Evolutionary conservation across 2,797 vertebrate species (phyloP), one percentile per base, ranked within the genome.

Genomic region (Aldrovandia affinis): DNA sequence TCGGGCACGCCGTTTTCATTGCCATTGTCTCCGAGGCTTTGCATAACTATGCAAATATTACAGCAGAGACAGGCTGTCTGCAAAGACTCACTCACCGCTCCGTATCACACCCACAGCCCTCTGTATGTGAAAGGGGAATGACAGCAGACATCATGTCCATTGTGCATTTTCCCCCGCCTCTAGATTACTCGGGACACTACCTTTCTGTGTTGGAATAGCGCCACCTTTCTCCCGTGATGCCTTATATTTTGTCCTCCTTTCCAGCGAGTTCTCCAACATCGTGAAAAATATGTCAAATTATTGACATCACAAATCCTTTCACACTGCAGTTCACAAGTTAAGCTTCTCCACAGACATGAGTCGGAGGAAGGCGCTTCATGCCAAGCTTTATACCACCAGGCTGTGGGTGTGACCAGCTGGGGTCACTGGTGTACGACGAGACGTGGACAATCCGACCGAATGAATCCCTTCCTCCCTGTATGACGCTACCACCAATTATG

Each of bases 31-130:
- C 20, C n/a, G 0, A 22, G 54, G 28, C 54, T 83, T 83, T 39
- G 44, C 47, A 28, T 77, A 57, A 47, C 81, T 54, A 42, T 30
- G 28, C 82, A 81, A 81, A 59, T 20, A 42, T 44, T 52, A 54
- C 73, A 22, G 22, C 59, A 47, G 22, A 75, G 82, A 57, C 12
- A n/a, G 30, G 25, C 28, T 65, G 50, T 10, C 54, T 42, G 77
- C 80, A 82, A 83, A 36, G 78, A 78, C 44, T 44, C 52, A 73
- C 81, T 84, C 68, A 61, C 28, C 55, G 20, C 47, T 75, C 52
- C 54, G 42, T 28, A 80, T 57, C 61, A 63, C 83, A 70, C 81
- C 50, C 42, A 55, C 54, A 42, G 47, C 39, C 33, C 47, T 33
- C 33, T 33, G 36, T 84, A 77, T 83, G 81, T 77, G 63, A 52